Evolutionary conservation across 1,140 invertebrate species (phyloP).

Genomic region (Drosophila insularis): DNA sequence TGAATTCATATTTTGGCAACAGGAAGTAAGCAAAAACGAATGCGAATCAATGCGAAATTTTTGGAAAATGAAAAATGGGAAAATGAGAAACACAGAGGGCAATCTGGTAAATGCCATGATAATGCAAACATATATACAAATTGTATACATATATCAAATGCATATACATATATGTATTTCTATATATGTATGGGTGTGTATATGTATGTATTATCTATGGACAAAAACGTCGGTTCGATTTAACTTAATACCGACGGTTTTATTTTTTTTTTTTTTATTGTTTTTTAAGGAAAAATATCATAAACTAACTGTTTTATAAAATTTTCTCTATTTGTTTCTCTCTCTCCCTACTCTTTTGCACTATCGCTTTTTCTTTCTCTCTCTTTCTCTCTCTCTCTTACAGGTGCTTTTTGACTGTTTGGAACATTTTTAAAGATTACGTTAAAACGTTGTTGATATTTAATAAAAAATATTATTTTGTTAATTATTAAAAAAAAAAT

Average conservation of each 20-base stretch:
- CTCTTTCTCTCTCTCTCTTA: constrained; percentile 19
- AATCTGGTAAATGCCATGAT: constrained; percentile 4
- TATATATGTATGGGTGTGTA: no score
- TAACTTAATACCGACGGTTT: neutral
- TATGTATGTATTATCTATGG: neutral
- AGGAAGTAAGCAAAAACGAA: constrained; percentile 35
- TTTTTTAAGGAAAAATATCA: neutral
- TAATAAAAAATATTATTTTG: constrained; percentile 80
- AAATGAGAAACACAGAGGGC: constrained; percentile 10
- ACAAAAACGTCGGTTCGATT: neutral
- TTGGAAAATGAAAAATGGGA: constrained; percentile 25
- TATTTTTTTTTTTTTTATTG: neutral
- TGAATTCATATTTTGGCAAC: constrained; percentile 41
- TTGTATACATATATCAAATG: neutral
- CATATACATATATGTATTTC: no score
- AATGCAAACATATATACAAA: constrained; percentile 1
- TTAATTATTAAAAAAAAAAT: constrained; percentile 51
- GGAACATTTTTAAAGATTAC: constrained; percentile 83
- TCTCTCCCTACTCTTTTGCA: constrained; percentile 29
- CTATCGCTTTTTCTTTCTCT: neutral
- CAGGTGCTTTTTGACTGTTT: constrained; percentile 83
- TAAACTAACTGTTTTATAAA: constrained; percentile 9
- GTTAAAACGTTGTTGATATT: constrained; percentile 82
- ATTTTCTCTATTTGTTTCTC: neutral
- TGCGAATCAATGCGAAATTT: constrained; percentile 6